phyloP scores from a whole-genome alignment of 2,797 vertebrate species.

The Chrysocyon brachyurus region DNA sequence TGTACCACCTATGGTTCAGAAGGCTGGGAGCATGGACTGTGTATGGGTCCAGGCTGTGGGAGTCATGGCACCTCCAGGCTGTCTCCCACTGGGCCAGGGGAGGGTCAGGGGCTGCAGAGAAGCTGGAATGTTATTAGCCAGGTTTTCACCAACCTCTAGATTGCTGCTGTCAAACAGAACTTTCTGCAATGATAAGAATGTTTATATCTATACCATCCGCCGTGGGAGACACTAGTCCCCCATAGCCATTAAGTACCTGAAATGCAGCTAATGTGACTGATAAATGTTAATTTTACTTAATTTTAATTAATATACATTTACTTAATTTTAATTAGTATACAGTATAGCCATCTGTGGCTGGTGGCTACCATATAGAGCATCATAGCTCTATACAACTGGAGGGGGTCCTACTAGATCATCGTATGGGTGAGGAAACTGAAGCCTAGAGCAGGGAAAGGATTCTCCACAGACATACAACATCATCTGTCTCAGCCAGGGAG shows the following conservation, averaged over 20 bases:
- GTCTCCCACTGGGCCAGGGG: background rate
- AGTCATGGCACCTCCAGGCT: background rate
- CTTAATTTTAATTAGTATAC: background rate
- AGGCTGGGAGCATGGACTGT: too few species aligned
- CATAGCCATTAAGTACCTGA: background rate
- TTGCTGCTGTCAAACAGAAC: background rate
- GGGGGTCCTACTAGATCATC: background rate
- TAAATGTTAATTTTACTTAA: background rate
- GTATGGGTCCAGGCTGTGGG: background rate
- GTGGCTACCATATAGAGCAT: background rate
- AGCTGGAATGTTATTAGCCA: background rate
- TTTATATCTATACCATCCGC: background rate
- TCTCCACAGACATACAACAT: background rate
- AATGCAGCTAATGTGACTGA: background rate
- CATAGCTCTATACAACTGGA: background rate
- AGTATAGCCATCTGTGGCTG: background rate
- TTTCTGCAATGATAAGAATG: fast-evolving
- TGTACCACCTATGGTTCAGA: background rate
- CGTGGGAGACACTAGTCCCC: background rate
- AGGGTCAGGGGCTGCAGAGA: background rate
- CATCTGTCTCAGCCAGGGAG: background rate
- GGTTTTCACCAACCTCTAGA: background rate
- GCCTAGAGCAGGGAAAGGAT: background rate
- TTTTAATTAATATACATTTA: background rate
- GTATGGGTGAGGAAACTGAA: background rate